Base-by-base conservation (phyloP, 2,113 vertebrate genomes). In the Martes martes region DNA sequence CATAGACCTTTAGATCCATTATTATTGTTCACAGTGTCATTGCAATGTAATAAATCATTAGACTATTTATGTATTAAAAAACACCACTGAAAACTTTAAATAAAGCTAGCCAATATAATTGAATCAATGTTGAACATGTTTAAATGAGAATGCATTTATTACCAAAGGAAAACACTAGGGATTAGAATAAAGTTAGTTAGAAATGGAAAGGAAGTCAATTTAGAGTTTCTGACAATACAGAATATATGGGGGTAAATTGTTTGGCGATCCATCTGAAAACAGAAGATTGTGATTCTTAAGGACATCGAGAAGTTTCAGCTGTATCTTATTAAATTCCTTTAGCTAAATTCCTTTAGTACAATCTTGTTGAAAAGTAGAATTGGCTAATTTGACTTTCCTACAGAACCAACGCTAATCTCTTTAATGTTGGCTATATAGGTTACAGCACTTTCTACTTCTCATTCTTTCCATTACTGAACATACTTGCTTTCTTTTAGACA, bases 11-110 rank as follows among this genome's bases (percentile, higher is more conserved):
- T 76, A 24, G 18, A 92, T 71, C 74, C 61, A 71, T 95, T 89
- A 83, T 71, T 84, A 79, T 93, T 96, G 74, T 95, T 88, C 45
- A 19, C 31, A 78, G 11, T 2, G 59, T 83, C 36, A 97, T 73
- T 84, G 33, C n/a, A 84, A 89, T 92, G 11, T 83, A 94, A 97
- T 96, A 91, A 97, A 80, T 95, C 74, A 96, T 84, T 73, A 83
- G 11, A 73, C 28, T 55, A 45, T 81, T 76, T 63, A 28, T 47
- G 21, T 78, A 67, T 57, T 11, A 73, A 33, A 71, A 94, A 82
- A 47, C 10, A 52, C 13, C 24, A 33, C 6, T 45, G 24, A 59
- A 93, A 84, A 89, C 19, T 4, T 94, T 39, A 96, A 84, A 59
- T 69, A 93, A 82, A 94, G 57, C 26, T 52, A 15, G 6, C 47